Evolutionary conservation across 2,797 vertebrate species (phyloP).

Genomic region (Arremon aurantiirostris): DNA sequence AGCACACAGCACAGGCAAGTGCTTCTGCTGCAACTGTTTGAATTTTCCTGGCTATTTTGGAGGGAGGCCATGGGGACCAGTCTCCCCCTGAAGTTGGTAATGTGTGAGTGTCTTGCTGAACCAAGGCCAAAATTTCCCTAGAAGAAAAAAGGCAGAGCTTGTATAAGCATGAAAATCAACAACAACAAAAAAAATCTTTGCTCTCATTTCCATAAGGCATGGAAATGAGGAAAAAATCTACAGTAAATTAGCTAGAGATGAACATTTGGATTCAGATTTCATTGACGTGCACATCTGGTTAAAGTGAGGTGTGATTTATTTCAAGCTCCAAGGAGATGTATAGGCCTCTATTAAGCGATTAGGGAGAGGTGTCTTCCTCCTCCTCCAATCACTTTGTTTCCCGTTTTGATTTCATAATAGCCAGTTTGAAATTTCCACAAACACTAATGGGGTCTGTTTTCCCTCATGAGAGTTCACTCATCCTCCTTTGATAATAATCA

Average conservation of each 20-base stretch:
- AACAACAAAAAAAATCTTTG: neutral
- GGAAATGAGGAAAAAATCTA: neutral
- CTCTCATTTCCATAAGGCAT: neutral
- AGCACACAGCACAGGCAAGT: accelerated
- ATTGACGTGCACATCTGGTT: neutral
- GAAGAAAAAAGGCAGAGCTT: neutral
- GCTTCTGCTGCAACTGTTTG: neutral
- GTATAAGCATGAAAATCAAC: neutral
- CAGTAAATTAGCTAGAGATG: neutral
- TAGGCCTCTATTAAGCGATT: neutral
- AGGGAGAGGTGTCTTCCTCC: neutral
- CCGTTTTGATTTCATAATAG: conserved; percentile 20
- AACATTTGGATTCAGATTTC: neutral
- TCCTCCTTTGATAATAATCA: neutral
- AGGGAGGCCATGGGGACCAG: neutral
- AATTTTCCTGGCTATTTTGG: neutral
- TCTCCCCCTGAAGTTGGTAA: neutral
- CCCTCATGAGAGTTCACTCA: neutral
- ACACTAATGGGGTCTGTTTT: neutral
- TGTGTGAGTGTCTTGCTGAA: neutral
- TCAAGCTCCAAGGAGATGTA: neutral
- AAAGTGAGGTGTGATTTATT: neutral
- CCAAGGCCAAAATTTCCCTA: neutral
- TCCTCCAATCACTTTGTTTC: neutral
- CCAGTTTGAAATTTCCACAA: neutral